These are phyloP conservation scores for Mamestra configurata DNA, from an alignment of 1,140 invertebrate species.

Conservation along the genomic window DNA sequence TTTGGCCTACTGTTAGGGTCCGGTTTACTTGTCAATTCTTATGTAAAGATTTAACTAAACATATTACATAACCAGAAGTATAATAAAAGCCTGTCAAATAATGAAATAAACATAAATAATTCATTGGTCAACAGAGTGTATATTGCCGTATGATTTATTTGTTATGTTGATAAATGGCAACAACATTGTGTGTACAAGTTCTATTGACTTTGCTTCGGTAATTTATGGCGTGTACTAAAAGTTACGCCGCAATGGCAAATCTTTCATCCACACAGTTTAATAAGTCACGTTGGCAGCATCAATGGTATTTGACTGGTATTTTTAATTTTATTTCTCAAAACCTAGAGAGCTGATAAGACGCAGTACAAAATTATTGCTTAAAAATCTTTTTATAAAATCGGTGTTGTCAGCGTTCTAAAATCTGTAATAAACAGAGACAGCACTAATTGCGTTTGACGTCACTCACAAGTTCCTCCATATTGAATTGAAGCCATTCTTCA, in stretches of 20 bases:
- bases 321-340: too few relatives aligned
- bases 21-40: neutral
- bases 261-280: neutral
- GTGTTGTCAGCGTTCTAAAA: too few relatives aligned
- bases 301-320: too few relatives aligned
- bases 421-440: too few relatives aligned
- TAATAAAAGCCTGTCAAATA: constrained; percentile 31
- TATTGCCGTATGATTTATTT: constrained; percentile 36
- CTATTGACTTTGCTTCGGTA: neutral
- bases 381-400: too few relatives aligned
- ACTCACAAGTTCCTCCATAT: too few relatives aligned
- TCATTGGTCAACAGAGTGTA: constrained; percentile 29
- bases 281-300: neutral
- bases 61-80: constrained; percentile 28
- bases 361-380: too few relatives aligned
- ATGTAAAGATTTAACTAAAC: constrained; percentile 10
- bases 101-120: constrained; percentile 39
- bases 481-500: too few relatives aligned
- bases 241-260: neutral
- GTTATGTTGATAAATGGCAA: constrained; percentile 28
- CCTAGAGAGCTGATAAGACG: too few relatives aligned
- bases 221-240: neutral
- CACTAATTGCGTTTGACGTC: too few relatives aligned
- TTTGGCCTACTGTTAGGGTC: neutral
- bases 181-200: neutral